Conservation (phyloP, 2,888 invertebrate genomes). For the Apotomis betuletana region DNA sequence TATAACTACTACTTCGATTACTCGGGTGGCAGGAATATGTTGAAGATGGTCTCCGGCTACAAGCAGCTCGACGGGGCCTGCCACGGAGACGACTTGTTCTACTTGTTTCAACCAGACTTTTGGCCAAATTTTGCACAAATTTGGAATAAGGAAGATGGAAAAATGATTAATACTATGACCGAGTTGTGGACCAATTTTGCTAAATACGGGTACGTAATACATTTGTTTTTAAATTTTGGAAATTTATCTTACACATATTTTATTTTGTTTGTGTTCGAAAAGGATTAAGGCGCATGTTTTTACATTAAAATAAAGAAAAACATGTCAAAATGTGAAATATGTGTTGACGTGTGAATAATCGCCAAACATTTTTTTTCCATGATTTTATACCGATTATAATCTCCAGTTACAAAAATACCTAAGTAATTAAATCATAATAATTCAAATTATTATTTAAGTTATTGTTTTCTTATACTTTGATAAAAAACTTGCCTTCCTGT, state of each 20-base stretch:
- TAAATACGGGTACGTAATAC: constrained; percentile 65
- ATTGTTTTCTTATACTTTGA: no score
- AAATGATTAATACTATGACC: constrained; percentile 66
- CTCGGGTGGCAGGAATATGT: constrained; percentile 65
- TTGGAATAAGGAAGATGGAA: constrained; percentile 55
- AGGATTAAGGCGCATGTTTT: no score
- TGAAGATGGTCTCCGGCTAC: constrained; percentile 60
- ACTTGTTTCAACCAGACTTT: constrained; percentile 64
- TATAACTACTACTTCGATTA: constrained; percentile 74
- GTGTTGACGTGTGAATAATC: no score
- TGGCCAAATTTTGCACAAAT: constrained; percentile 55
- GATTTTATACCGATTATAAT: no score
- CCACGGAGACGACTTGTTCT: constrained; percentile 74
- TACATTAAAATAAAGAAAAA: no score
- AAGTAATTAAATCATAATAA: no score
- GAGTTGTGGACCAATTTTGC: constrained; percentile 76
- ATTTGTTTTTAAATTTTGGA: constrained; percentile 29
- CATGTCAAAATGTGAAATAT: no score
- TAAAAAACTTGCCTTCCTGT: no score
- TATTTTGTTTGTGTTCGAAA: no score
- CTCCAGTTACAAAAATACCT: no score
- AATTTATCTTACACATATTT: background rate
- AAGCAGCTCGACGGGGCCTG: constrained; percentile 61
- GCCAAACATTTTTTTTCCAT: no score
- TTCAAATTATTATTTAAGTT: no score